Conservation (phyloP, 2,113 vertebrate species). For the Podilymbus podiceps region DNA sequence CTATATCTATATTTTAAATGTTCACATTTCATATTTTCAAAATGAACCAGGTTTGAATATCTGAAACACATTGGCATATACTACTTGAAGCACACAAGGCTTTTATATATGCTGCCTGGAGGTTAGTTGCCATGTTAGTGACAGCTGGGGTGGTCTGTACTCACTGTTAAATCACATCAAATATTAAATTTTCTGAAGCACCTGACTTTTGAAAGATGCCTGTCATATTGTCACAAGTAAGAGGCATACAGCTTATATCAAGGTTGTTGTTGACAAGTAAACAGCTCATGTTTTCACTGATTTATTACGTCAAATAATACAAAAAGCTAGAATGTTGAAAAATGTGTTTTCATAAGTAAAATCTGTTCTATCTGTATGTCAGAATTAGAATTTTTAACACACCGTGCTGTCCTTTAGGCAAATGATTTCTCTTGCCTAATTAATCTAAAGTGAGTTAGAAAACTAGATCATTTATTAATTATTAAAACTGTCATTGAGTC, state of each 20-base stretch:
- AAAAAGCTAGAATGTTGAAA: neutral
- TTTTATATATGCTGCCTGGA: neutral
- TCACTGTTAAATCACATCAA: neutral
- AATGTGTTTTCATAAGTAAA: neutral
- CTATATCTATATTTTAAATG: neutral
- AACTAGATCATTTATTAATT: neutral
- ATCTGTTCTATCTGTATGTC: neutral
- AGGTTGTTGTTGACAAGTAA: neutral
- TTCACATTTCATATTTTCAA: neutral
- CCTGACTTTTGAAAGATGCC: neutral
- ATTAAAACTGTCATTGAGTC: neutral
- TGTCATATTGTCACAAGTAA: neutral
- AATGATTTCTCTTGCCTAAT: neutral
- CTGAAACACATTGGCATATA: neutral
- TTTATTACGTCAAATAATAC: neutral
- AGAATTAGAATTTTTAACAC: neutral
- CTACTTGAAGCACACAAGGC: neutral
- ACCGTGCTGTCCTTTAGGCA: neutral
- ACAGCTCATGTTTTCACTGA: neutral
- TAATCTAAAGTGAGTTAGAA: neutral
- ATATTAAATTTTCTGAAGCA: neutral
- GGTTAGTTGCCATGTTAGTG: neutral
- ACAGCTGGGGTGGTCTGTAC: neutral
- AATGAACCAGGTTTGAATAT: neutral
- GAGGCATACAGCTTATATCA: neutral